These are phyloP conservation scores for Cyanoderma ruficeps DNA, from an alignment of 2,113 vertebrate species.

Conservation along the genomic window DNA sequence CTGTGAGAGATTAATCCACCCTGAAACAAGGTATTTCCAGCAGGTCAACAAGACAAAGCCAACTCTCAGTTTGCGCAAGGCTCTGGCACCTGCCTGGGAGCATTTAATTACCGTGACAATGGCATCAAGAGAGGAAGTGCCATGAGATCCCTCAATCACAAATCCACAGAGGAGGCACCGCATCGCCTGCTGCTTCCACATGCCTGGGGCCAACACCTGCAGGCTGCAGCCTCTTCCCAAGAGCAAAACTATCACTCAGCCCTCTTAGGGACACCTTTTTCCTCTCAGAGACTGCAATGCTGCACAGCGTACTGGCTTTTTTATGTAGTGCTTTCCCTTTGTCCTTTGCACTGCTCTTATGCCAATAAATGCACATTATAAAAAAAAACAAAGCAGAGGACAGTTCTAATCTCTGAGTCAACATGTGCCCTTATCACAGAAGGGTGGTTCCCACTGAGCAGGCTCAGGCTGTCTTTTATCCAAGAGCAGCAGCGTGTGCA, in stretches of 20 bases:
- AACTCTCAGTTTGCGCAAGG: background rate
- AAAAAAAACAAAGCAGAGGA: background rate
- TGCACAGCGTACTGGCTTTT: background rate
- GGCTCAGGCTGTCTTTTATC: background rate
- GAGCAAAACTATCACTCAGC: background rate
- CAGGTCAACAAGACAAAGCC: background rate
- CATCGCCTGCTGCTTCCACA: background rate
- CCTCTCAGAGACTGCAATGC: background rate
- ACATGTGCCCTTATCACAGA: background rate
- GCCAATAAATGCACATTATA: background rate
- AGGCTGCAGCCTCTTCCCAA: background rate
- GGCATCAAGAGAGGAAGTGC: background rate
- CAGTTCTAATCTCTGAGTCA: background rate
- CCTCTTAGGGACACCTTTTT: background rate
- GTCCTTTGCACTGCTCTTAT: background rate
- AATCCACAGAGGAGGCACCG: background rate
- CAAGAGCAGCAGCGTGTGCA: background rate
- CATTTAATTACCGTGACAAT: background rate
- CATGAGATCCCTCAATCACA: background rate
- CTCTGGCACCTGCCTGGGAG: background rate
- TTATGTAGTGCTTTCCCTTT: background rate
- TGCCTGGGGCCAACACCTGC: background rate
- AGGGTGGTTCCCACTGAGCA: background rate
- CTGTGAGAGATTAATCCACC: background rate
- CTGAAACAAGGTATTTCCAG: background rate